These are phyloP conservation scores for Neodiprion lecontei DNA, from an alignment of 1,140 invertebrate genomes.

Conservation along the genomic window DNA sequence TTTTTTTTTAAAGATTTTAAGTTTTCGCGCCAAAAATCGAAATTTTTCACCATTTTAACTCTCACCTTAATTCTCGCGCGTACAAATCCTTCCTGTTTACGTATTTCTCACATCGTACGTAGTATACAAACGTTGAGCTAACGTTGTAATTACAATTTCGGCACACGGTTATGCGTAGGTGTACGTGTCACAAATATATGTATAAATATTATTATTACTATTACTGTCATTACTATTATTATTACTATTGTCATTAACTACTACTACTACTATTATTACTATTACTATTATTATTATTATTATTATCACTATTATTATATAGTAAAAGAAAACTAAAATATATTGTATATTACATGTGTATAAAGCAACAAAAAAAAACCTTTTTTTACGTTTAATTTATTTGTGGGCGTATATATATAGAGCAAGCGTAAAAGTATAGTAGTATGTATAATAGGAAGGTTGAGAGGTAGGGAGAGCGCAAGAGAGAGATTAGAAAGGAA, in stretches of 20 bases:
- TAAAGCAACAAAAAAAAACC: conserved; percentile 61
- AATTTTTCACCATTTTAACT: too few relatives aligned
- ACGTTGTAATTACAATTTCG: too few relatives aligned
- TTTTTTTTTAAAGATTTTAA: too few relatives aligned
- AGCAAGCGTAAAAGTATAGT: conserved; percentile 12
- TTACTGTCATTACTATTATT: conserved; percentile 26
- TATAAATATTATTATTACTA: background rate
- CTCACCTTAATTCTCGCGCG: too few relatives aligned
- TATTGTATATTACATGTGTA: conserved; percentile 63
- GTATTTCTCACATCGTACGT: too few relatives aligned
- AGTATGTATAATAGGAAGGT: background rate
- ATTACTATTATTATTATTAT: background rate
- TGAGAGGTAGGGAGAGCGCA: background rate
- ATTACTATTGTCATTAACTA: too few relatives aligned
- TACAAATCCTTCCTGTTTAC: too few relatives aligned
- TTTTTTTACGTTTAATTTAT: conserved; percentile 34
- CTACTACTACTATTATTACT: conserved; percentile 26
- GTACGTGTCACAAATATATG: background rate
- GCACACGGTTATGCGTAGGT: background rate
- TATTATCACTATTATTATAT: conserved; percentile 32
- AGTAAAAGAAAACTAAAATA: conserved; percentile 34
- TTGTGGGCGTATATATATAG: conserved; percentile 48
- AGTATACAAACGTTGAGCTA: too few relatives aligned
- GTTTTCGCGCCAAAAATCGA: too few relatives aligned
- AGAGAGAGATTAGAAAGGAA: too few relatives aligned